Percentiles rank a stretch among this genome's conserved stretches.
phyloP scores from a whole-genome alignment of 2,797 vertebrate species.

The Hybognathus amarus region DNA sequence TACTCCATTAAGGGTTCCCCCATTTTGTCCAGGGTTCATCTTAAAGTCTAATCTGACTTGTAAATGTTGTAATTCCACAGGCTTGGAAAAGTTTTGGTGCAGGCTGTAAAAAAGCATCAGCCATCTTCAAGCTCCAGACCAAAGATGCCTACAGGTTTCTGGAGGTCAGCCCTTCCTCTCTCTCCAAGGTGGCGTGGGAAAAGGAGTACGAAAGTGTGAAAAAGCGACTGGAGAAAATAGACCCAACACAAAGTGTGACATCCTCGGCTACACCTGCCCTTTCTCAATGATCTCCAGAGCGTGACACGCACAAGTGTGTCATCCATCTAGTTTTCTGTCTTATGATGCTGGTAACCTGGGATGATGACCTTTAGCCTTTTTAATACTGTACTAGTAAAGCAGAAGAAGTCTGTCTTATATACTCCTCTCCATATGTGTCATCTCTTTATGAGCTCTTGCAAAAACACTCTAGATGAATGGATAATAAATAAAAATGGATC shows the following conservation, averaged over 20 bases:
- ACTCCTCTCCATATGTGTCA: neutral
- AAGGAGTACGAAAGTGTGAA: neutral
- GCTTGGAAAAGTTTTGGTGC: too few relatives aligned
- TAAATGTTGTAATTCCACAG: too few relatives aligned
- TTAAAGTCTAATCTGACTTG: too few relatives aligned
- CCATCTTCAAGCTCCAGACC: too few relatives aligned
- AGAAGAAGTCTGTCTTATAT: neutral
- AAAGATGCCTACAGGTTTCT: slow-evolving; percentile 38
- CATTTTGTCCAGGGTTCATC: too few relatives aligned
- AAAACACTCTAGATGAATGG: neutral
- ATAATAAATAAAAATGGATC: too few relatives aligned
- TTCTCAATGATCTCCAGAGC: neutral
- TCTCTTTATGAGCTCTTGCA: neutral
- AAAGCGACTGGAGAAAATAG: neutral
- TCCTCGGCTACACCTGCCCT: neutral
- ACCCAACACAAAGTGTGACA: neutral
- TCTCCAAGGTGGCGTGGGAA: slow-evolving; percentile 6
- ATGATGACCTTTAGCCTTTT: neutral
- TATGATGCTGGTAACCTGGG: neutral
- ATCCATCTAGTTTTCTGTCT: neutral
- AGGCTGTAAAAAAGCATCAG: too few relatives aligned
- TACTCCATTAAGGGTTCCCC: neutral
- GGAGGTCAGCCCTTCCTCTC: slow-evolving; percentile 24
- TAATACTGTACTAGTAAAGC: neutral
- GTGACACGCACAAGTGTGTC: neutral